These are phyloP conservation scores for Tupaia tana DNA, from an alignment of 2,113 vertebrate species.

Conservation along the genomic window DNA sequence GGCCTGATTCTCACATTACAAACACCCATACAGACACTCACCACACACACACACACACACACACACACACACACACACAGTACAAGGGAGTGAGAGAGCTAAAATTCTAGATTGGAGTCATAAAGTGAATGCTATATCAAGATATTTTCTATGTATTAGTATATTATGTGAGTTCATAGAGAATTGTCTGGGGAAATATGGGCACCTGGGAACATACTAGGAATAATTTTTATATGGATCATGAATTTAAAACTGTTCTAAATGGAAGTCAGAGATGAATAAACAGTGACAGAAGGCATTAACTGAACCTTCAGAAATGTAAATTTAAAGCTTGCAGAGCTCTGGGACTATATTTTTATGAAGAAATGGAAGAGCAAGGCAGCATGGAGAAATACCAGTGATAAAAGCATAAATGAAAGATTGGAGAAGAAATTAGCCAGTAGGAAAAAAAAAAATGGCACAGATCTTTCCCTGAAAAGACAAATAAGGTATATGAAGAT, in stretches of 20 bases:
- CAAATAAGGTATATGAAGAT: neutral
- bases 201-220: neutral
- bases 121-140: neutral
- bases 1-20: neutral
- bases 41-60: fast-evolving
- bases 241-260: neutral
- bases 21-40: fast-evolving
- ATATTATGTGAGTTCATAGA: neutral
- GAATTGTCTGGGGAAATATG: neutral
- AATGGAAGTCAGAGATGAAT: neutral
- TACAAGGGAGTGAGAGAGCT: neutral
- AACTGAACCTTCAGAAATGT: neutral
- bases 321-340: neutral
- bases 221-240: neutral
- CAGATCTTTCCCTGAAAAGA: neutral
- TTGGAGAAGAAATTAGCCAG: neutral
- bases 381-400: neutral
- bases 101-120: neutral
- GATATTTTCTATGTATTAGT: neutral
- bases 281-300: neutral
- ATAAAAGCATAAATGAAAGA: neutral
- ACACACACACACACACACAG: fast-evolving
- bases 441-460: neutral
- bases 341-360: neutral
- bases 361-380: neutral